Evolutionary conservation across 92 coral and sea anemone species (phyloP).

Genomic region (Porites lobata): DNA sequence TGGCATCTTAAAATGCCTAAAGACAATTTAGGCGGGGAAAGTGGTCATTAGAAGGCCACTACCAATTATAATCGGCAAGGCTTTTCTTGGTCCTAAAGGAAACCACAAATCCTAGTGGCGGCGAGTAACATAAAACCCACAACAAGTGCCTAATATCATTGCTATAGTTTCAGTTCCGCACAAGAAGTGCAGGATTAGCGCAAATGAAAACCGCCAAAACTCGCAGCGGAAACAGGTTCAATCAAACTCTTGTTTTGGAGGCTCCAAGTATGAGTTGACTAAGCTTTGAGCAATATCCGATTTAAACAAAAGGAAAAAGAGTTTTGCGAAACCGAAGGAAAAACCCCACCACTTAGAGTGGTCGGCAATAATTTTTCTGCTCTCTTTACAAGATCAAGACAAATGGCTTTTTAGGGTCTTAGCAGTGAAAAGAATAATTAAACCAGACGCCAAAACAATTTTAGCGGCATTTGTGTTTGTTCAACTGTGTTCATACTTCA

Average conservation of each 20-base stretch:
- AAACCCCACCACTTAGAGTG: background rate
- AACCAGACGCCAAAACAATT: background rate
- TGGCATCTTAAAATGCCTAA: no score
- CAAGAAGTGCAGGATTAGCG: background rate
- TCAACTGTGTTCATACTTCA: background rate
- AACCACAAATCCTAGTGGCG: conserved; percentile 30
- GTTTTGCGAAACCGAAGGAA: conserved; percentile 1
- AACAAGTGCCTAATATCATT: background rate
- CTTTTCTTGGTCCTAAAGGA: conserved; percentile 31
- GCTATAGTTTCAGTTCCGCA: background rate
- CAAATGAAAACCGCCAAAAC: no score
- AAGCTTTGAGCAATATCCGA: conserved; percentile 30
- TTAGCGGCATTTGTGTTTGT: background rate
- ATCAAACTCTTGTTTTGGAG: background rate
- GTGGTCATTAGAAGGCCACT: background rate
- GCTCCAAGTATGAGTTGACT: background rate
- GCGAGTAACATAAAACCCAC: background rate
- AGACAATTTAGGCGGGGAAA: background rate
- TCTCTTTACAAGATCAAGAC: background rate
- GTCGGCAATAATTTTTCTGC: background rate
- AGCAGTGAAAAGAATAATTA: background rate
- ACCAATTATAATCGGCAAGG: conserved; percentile 14
- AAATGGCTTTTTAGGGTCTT: background rate
- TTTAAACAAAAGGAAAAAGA: background rate
- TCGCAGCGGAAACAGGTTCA: background rate